These are phyloP conservation scores for Tenebrio molitor DNA, from an alignment of 1,140 invertebrate genomes.

Conservation along the genomic window DNA sequence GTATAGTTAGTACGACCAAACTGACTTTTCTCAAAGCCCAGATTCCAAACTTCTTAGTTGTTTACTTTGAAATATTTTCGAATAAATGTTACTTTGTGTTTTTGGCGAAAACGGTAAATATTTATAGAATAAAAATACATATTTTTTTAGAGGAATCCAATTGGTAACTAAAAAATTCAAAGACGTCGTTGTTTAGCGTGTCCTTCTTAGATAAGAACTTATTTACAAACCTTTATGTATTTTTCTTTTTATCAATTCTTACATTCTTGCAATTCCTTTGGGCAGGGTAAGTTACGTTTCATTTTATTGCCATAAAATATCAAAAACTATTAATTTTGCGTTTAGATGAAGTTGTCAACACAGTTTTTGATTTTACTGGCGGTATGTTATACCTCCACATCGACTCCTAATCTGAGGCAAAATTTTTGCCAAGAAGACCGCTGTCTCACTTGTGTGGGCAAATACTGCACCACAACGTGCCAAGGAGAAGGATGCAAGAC, in stretches of 20 bases:
- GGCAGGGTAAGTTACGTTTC: slow-evolving; percentile 17
- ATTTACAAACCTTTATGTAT: slow-evolving; percentile 8
- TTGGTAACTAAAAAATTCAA: background rate
- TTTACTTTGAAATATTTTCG: too few relatives aligned
- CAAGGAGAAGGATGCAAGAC: slow-evolving; percentile 6
- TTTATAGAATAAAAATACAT: too few relatives aligned
- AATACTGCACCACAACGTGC: slow-evolving; percentile 36
- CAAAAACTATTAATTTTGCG: background rate
- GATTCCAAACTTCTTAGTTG: too few relatives aligned
- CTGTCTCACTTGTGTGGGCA: slow-evolving; percentile 35
- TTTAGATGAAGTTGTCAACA: slow-evolving; percentile 22
- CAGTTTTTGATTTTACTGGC: background rate
- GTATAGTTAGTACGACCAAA: too few relatives aligned
- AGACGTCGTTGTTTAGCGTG: background rate
- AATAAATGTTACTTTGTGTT: too few relatives aligned
- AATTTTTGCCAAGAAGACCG: slow-evolving; percentile 27
- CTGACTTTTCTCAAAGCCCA: too few relatives aligned
- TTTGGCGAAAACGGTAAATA: too few relatives aligned
- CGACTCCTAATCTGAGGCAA: slow-evolving; percentile 1
- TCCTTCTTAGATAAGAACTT: slow-evolving; percentile 15
- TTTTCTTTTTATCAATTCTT: slow-evolving; percentile 1
- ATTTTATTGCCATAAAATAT: background rate
- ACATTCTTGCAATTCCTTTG: background rate
- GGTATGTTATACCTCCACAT: background rate
- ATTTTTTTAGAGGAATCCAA: background rate